A percentile compares a stretch with the other conserved stretches of the same genome.
These are phyloP conservation scores for Hyphantria cunea DNA, from an alignment of 1,140 invertebrate species.

Conservation along the genomic window DNA sequence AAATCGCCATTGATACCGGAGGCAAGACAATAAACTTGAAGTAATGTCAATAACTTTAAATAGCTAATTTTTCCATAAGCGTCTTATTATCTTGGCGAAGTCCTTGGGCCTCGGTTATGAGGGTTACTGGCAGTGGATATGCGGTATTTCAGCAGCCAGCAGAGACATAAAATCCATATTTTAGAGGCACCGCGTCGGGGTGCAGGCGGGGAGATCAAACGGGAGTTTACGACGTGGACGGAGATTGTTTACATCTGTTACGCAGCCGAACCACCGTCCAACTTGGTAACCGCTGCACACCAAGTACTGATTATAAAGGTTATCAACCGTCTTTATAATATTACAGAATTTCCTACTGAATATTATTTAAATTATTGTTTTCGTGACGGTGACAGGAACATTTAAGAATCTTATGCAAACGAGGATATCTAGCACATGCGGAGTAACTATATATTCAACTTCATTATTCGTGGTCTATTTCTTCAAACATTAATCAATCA, in stretches of 20 bases:
- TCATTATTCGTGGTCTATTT: no score
- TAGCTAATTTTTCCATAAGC: slow-evolving; percentile 20
- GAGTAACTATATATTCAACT: no score
- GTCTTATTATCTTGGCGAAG: slow-evolving; percentile 13
- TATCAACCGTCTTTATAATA: slow-evolving; percentile 18
- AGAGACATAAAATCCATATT: slow-evolving; percentile 77
- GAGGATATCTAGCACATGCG: no score
- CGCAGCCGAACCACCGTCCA: slow-evolving; percentile 64
- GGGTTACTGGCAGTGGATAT: slow-evolving; percentile 59
- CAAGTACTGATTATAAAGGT: slow-evolving; percentile 47
- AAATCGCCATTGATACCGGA: no score
- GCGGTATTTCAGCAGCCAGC: slow-evolving; percentile 67
- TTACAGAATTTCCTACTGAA: slow-evolving; percentile 25
- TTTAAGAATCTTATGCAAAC: no score
- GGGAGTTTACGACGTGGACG: slow-evolving; percentile 70
- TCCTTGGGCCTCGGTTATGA: slow-evolving; percentile 44
- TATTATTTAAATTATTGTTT: slow-evolving; percentile 1
- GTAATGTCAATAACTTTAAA: slow-evolving; percentile 17
- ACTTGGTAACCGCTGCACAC: slow-evolving; percentile 73
- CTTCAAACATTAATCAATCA: no score
- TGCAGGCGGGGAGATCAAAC: slow-evolving; percentile 73
- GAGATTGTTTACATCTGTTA: slow-evolving; percentile 80
- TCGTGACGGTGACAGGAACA: no score
- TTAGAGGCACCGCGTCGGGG: slow-evolving; percentile 55
- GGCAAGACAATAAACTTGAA: background rate